Percentiles rank a stretch among this genome's conserved stretches.
Conservation (phyloP, 2,797 vertebrate species). For the Leucoraja ocellata region DNA sequence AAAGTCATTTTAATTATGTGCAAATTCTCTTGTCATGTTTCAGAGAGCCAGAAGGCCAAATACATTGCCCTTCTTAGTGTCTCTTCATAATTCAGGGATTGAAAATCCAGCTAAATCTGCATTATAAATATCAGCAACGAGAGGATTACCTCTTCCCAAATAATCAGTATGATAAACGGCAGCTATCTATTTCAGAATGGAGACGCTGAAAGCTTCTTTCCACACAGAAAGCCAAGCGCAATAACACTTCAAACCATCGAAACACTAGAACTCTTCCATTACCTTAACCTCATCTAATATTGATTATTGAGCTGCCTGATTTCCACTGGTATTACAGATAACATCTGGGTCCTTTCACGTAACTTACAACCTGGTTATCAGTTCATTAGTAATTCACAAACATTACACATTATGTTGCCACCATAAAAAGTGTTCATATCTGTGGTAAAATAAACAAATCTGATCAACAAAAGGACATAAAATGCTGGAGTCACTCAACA, state of each 20-base stretch:
- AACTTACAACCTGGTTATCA: neutral
- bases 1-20: neutral
- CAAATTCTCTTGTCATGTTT: neutral
- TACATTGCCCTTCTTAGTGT: neutral
- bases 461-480: too few species aligned
- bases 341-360: neutral
- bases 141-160: neutral
- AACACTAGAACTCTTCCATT: slow-evolving; percentile 19
- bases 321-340: neutral
- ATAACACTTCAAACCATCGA: neutral
- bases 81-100: neutral
- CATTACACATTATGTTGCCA: neutral
- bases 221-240: neutral
- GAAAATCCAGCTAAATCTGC: neutral
- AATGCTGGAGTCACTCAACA: too few species aligned
- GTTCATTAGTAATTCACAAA: neutral
- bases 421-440: slow-evolving; percentile 2
- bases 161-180: neutral
- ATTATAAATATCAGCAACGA: neutral
- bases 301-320: slow-evolving; percentile 12
- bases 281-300: slow-evolving; percentile 31
- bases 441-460: neutral
- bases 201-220: neutral
- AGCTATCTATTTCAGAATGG: slow-evolving; percentile 5
- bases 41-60: neutral